Evolutionary conservation across 2,888 invertebrate species (phyloP), one percentile per base, ranked within the genome.

Genomic region (Eupithecia exiguata): DNA sequence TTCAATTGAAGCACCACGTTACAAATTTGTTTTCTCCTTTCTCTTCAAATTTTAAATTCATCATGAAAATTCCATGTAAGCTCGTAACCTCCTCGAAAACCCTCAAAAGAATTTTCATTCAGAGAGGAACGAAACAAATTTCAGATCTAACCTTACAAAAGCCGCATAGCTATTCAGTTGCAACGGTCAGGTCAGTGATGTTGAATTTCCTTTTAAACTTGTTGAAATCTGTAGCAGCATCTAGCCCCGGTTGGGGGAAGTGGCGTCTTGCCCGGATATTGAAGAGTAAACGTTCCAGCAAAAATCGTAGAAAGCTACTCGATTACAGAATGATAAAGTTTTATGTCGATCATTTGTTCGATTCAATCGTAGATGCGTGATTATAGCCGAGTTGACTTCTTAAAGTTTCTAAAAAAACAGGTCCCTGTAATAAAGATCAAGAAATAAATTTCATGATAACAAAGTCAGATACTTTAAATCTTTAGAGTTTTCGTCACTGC

Each of bases 191-290:
- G 69, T 73, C 58, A 21, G 66, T 30, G 49, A 72, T 70, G 53
- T 70, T 72, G 72, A 72, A 70, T 68, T 70, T 72, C 73, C 61
- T 76, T 73, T 75, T 69, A 71, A 72, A 75, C 72, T 72, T 70
- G 72, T 72, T 69, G 72, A 72, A 75, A 72, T 72, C 70, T 70
- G 65, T 70, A 69, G 68, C 72, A 75, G 63, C 65, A 69, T 75
- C 69, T 72, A 66, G 36, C 65, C 25, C 30, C 30, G 63, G 53
- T 46, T 40, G 61, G 5, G 53, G 82, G 83, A 84, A 79, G 82
- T 78, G 74, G 79, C 79, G 77, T 79, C 81, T 82, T 81, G 78
- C 74, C 82, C 83, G 84, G 86, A 86, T 83, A 86, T 85, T 83
- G 84, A 84, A 84, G 80, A 80, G 83, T 82, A 82, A 84, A 84